These are phyloP conservation scores for Notospermus geniculatus DNA, from an alignment of 1,140 invertebrate genomes.

Conservation along the genomic window DNA sequence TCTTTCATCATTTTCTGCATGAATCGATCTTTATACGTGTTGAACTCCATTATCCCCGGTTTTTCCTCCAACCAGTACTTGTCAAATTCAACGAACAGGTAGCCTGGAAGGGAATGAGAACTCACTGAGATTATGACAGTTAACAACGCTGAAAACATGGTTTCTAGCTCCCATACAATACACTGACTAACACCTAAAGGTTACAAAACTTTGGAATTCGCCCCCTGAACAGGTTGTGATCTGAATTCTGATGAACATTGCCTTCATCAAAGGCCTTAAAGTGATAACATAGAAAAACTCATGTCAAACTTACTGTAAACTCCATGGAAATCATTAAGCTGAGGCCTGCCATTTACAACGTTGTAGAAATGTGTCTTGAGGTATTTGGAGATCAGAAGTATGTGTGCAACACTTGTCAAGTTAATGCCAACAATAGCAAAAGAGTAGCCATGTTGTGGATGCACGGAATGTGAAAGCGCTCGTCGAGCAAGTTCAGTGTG, in stretches of 20 bases:
- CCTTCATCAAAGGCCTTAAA: too few species aligned
- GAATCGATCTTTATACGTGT: constrained; percentile 79
- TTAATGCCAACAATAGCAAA: constrained; percentile 84
- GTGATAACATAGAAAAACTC: too few species aligned
- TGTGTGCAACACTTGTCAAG: constrained; percentile 84
- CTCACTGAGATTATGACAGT: not conserved
- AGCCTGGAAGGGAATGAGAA: constrained; percentile 56
- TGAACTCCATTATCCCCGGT: constrained; percentile 95
- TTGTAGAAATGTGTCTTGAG: constrained; percentile 94
- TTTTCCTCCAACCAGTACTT: constrained; percentile 88
- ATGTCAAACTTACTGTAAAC: constrained; percentile 76
- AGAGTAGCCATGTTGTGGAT: constrained; percentile 70
- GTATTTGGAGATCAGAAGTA: constrained; percentile 74
- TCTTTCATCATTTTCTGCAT: constrained; percentile 68
- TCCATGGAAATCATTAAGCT: constrained; percentile 82
- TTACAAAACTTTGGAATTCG: too few species aligned
- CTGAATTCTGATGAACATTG: too few species aligned
- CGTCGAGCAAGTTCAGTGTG: constrained; percentile 76
- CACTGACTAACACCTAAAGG: too few species aligned
- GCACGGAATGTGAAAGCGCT: constrained; percentile 82
- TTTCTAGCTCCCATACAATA: not conserved
- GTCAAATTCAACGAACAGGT: constrained; percentile 91
- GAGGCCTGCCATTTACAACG: constrained; percentile 59
- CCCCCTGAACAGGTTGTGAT: too few species aligned
- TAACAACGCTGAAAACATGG: not conserved